Conservation (phyloP, 2,888 invertebrate genomes). For the Podotricha telesiphe region DNA sequence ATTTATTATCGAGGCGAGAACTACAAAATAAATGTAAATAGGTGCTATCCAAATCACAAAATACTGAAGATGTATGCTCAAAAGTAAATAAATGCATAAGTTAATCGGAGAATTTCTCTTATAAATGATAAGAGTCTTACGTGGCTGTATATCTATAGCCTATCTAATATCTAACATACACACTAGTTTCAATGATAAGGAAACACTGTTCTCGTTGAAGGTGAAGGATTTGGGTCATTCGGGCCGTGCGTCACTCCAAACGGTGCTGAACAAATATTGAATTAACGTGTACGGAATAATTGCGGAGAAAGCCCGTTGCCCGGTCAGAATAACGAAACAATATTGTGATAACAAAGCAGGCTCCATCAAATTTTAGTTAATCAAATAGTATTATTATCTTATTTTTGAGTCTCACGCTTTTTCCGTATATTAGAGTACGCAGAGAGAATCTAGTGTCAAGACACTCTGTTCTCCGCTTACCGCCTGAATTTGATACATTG, state of each 20-base stretch:
- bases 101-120: neutral
- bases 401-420: too few species aligned
- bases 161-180: constrained; percentile 25
- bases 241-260: constrained; percentile 57
- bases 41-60: too few species aligned
- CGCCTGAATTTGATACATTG: too few species aligned
- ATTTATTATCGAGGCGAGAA: too few species aligned
- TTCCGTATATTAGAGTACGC: too few species aligned
- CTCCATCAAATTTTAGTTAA: constrained; percentile 16
- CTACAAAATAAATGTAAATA: too few species aligned
- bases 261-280: constrained; percentile 78
- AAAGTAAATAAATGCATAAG: neutral
- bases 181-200: constrained; percentile 37
- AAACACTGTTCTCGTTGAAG: constrained; percentile 42
- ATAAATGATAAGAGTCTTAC: neutral
- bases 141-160: neutral
- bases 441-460: too few species aligned
- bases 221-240: constrained; percentile 48
- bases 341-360: constrained; percentile 36
- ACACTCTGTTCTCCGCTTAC: too few species aligned
- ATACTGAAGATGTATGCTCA: neutral
- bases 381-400: neutral
- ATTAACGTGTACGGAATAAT: constrained; percentile 77
- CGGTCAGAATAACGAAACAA: constrained; percentile 47
- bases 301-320: constrained; percentile 70